phyloP scores from a whole-genome alignment of 2,113 vertebrate genomes.

The Pollachius pollachius region DNA sequence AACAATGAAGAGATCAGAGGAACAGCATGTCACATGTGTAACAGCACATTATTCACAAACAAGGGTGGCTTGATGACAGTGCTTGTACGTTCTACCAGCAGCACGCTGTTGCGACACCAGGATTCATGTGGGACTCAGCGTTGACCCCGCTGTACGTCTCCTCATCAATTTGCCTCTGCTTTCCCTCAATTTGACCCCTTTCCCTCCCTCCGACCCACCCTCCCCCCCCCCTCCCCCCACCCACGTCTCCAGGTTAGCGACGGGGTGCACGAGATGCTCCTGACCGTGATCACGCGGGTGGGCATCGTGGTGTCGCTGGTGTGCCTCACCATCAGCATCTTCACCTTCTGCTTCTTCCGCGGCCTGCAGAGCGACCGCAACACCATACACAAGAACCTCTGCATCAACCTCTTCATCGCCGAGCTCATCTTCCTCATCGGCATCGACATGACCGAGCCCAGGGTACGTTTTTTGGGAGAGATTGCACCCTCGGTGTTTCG shows the following conservation, averaged over 20 bases:
- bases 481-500: conserved; percentile 41
- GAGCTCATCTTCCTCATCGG: conserved; percentile 98
- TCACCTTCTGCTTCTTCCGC: conserved; percentile 99
- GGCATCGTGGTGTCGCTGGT: conserved; percentile 95
- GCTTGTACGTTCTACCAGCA: too few species aligned
- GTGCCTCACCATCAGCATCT: conserved; percentile 96
- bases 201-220: too few species aligned
- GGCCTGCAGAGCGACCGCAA: conserved; percentile 97
- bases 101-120: too few species aligned
- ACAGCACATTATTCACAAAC: too few species aligned
- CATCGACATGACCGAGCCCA: conserved; percentile 92
- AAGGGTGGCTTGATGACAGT: too few species aligned
- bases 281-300: conserved; percentile 94
- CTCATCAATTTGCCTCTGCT: too few species aligned
- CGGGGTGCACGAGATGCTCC: conserved; percentile 84
- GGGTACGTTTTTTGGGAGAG: conserved; percentile 74
- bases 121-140: too few species aligned
- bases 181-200: too few species aligned
- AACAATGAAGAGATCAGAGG: too few species aligned
- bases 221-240: neutral
- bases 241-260: conserved; percentile 80
- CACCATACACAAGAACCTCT: conserved; percentile 99
- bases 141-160: too few species aligned
- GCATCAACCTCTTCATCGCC: conserved; percentile 97
- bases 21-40: too few species aligned